Percentiles rank a stretch among this genome's conserved stretches.
Evolutionary conservation across 2,888 invertebrate genomes (phyloP).

Genomic region (Aphidius colemani): DNA sequence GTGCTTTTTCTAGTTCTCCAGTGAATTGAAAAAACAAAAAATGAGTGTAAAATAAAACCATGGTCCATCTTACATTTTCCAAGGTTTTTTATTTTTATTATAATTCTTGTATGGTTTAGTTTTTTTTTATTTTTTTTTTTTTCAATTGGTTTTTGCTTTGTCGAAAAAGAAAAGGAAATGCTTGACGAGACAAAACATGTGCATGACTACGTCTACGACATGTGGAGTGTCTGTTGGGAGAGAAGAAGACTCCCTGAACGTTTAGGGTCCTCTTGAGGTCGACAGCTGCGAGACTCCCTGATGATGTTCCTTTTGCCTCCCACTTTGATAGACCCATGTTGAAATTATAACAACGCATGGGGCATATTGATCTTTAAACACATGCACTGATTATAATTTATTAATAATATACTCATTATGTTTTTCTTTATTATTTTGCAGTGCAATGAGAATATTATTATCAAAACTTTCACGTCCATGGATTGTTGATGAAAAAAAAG

Average conservation of each 20-base stretch:
- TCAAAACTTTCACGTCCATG: constrained; percentile 92
- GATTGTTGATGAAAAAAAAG: constrained; percentile 98
- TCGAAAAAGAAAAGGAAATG: constrained; percentile 4
- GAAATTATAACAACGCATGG: background rate
- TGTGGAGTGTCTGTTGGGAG: background rate
- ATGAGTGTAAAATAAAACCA: too few relatives aligned
- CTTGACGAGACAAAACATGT: background rate
- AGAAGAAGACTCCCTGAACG: constrained; percentile 12
- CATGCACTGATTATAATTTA: constrained; percentile 23
- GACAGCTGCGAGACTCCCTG: constrained; percentile 16
- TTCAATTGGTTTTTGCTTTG: background rate
- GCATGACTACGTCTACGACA: too few relatives aligned
- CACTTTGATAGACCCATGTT: background rate
- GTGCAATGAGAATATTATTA: constrained; percentile 94
- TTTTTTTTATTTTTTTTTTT: too few relatives aligned
- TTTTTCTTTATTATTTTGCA: constrained; percentile 59
- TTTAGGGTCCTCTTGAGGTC: constrained; percentile 18
- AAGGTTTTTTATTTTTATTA: too few relatives aligned
- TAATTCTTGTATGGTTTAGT: too few relatives aligned
- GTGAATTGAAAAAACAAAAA: too few relatives aligned
- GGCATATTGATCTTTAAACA: background rate
- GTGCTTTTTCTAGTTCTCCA: too few relatives aligned
- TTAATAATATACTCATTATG: background rate
- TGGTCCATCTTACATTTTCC: too few relatives aligned
- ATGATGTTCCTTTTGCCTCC: constrained; percentile 10